phyloP scores from a whole-genome alignment of 2,113 vertebrate genomes.

The Podilymbus podiceps region DNA sequence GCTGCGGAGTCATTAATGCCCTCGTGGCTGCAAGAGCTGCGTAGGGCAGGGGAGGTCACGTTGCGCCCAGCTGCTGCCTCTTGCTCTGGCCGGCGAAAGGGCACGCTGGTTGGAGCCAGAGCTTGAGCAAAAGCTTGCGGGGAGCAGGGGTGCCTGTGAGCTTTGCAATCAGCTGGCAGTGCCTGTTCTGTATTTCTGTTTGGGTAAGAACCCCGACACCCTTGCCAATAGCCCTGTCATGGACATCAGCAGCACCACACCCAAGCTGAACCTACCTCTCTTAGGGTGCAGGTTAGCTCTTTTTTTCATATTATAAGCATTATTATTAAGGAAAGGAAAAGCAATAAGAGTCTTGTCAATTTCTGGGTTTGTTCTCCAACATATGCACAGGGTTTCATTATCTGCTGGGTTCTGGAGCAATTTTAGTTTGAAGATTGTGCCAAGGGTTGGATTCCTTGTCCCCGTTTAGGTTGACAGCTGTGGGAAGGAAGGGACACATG shows the following conservation, averaged over 20 bases:
- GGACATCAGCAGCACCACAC: background rate
- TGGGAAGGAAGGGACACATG: background rate
- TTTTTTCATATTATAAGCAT: background rate
- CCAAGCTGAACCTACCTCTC: background rate
- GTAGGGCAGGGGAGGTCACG: background rate
- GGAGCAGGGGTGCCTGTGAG: background rate
- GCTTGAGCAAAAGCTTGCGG: background rate
- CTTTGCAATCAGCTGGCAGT: background rate
- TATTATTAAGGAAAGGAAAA: background rate
- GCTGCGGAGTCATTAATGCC: background rate
- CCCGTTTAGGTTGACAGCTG: background rate
- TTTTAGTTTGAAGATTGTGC: background rate
- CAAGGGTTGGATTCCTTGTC: background rate
- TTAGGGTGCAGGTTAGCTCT: background rate
- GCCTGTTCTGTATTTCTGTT: background rate
- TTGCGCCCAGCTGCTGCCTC: background rate
- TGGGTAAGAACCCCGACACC: background rate
- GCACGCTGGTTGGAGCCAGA: background rate
- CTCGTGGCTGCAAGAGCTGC: background rate
- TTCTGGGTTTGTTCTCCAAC: fast-evolving
- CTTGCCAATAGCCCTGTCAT: background rate
- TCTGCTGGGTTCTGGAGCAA: background rate
- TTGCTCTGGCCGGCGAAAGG: background rate
- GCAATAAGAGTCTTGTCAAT: background rate
- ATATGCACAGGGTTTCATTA: background rate